Base-by-base conservation (phyloP, 2,113 vertebrate species). In the Lynx canadensis region DNA sequence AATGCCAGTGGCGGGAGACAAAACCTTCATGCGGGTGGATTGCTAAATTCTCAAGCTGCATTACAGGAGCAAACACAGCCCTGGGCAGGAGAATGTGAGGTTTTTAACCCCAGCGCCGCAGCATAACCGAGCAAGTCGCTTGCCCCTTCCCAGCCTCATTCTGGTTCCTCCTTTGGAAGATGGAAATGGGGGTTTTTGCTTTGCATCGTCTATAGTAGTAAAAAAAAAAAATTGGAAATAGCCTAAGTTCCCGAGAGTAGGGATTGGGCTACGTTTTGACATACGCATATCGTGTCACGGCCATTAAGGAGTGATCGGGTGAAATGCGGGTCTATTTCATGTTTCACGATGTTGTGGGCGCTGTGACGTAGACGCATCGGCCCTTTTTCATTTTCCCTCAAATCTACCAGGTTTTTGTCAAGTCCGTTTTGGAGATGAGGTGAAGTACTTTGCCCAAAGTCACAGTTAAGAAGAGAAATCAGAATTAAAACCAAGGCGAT, bases 401-500 rank as follows among this genome's bases (percentile, higher is more conserved):
- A 68, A 63, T 31, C 14, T 25, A 27, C 2, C 0, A 93, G 78
- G 13, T 25, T 84, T 69, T 83, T 45, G 68, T 66, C 31, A 94
- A 93, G 45, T 33, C 63, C 27, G 18, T 87, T 87, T 76, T 89
- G 73, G 29, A 94, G 50, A 69, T 65, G 9, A 81, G 15, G 25
- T 92, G 45, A 94, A 95, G 19, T 11, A 73, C 57, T 73, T 92
- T 81, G 68, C 36, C 23, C 19, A n/a, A 36, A 92, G 73, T 92
- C 36, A 80, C 16, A 73, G 45, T 5, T 85, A n/a, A 52, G 11
- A 80, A 3, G 31, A 68, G 63, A 91, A 91, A 45, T 73, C 25
- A 60, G 19, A 74, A 76, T 91, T 85, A 80, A 94, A 88, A 45
- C 21, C 10, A 19, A 82, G 65, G 15, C 7, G 18, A 41, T 11